Evolutionary conservation across 2,113 vertebrate species (phyloP), one percentile per base, ranked within the genome.

Genomic region (Plecotus auritus): DNA sequence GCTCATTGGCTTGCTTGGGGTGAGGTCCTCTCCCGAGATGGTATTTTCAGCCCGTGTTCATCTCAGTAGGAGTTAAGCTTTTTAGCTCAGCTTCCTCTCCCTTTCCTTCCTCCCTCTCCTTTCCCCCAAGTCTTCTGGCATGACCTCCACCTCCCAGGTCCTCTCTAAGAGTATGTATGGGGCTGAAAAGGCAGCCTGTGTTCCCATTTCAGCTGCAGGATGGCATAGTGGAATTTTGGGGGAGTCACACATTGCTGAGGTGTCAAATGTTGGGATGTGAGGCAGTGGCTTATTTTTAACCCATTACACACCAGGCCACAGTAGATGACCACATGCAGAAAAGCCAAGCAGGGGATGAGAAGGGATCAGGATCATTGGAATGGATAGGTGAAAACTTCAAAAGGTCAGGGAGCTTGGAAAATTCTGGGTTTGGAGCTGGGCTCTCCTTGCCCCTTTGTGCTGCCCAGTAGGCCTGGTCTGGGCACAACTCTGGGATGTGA

Each of bases 251-350:
- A 56, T 89, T 93, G 96, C 91, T 69, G 56, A 86, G 83, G 78
- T 97, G 85, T 97, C 91, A 96, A 40, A 94, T 96, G 97, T 97
- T 88, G 72, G 77, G 96, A 90, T 96, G 91, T 96, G 96, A 97
- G 84, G 97, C 96, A 97, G 95, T 96, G 96, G 94, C 91, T 95
- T 97, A 85, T 95, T 97, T 96, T 96, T 96, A 95, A 97, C 93
- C 97, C 96, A 74, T 97, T 81, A 97, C 91, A 97, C 83, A 97
- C 96, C 96, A 90, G 97, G 96, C 94, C 96, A 97, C 84, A 95
- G 95, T 93, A 94, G 96, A 95, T 97, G 96, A 96, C 95, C 96
- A 97, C 97, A 98, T 98, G 97, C 97, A 98, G 96, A 97, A 89
- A 97, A 97, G 97, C 97, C 96, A 97, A 97, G 97, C 97, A 97